Percentiles rank a stretch among this genome's conserved stretches.
Evolutionary conservation across 2,113 vertebrate species (phyloP).

Genomic region (Limnothrissa miodon): DNA sequence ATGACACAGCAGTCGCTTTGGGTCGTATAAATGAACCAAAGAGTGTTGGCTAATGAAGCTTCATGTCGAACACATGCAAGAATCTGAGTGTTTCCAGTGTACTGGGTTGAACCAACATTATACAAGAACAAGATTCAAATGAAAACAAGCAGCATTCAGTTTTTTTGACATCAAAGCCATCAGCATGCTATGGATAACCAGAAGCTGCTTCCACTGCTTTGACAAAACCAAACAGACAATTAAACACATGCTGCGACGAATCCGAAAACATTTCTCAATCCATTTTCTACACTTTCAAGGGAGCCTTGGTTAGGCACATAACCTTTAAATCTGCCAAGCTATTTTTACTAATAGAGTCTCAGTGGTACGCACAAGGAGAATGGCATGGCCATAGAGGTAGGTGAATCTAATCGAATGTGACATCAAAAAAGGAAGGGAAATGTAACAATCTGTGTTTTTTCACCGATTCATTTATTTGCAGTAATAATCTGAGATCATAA

Average conservation of each 20-base stretch:
- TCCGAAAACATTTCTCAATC: constrained; percentile 70
- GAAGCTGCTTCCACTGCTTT: constrained; percentile 76
- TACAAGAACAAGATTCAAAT: constrained; percentile 77
- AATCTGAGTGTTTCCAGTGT: constrained; percentile 66
- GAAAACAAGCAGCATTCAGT: constrained; percentile 76
- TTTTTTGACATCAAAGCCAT: constrained; percentile 78
- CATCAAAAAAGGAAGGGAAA: constrained; percentile 2
- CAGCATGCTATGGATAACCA: constrained; percentile 79
- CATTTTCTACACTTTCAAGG: constrained; percentile 38
- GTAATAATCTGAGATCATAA: constrained; percentile 42
- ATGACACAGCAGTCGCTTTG: constrained; percentile 35
- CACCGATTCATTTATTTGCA: constrained; percentile 26
- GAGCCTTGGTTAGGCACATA: not conserved
- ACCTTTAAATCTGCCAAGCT: constrained; percentile 16
- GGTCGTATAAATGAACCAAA: constrained; percentile 18
- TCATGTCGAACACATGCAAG: constrained; percentile 76
- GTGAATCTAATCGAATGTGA: constrained; percentile 25
- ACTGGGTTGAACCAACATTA: constrained; percentile 74
- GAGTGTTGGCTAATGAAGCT: constrained; percentile 69
- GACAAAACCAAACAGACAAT: constrained; percentile 87
- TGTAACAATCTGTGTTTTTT: not conserved
- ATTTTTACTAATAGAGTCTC: constrained; percentile 1
- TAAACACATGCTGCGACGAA: constrained; percentile 74
- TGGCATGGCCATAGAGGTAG: not conserved
- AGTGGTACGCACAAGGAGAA: not conserved